phyloP scores from a whole-genome alignment of 2,888 invertebrate genomes.

The Harpalus rufipes region DNA sequence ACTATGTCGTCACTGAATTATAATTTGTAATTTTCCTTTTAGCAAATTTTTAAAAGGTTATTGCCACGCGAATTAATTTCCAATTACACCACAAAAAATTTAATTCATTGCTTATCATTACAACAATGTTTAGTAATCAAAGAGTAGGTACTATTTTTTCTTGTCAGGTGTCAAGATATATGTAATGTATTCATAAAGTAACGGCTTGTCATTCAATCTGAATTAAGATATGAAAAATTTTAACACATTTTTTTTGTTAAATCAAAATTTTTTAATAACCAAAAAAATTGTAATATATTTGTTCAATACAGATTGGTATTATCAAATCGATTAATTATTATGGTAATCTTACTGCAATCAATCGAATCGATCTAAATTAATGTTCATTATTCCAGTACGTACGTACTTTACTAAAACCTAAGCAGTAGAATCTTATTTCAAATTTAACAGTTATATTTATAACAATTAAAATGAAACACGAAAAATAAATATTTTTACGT shows the following conservation, averaged over 20 bases:
- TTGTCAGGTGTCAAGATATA: neutral
- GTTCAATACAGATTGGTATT: neutral
- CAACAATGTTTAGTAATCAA: neutral
- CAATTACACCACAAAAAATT: neutral
- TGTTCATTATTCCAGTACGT: neutral
- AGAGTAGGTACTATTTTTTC: neutral
- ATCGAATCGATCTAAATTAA: neutral
- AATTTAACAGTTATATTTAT: too few relatives aligned
- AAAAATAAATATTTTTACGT: too few relatives aligned
- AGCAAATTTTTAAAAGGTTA: neutral
- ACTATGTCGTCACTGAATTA: too few relatives aligned
- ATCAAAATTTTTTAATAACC: neutral
- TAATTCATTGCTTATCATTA: neutral
- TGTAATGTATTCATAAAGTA: constrained; percentile 15
- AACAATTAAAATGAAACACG: too few relatives aligned
- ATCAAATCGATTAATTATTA: neutral
- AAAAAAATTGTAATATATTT: constrained; percentile 7
- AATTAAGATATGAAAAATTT: constrained; percentile 19
- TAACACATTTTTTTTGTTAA: neutral
- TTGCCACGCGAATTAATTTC: neutral
- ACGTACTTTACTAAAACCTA: neutral
- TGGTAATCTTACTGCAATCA: neutral
- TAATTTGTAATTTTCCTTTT: too few relatives aligned
- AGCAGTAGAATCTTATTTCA: neutral
- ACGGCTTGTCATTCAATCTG: constrained; percentile 19